Conservation (phyloP, 2,797 vertebrate species). For the Heliangelus exortis region DNA sequence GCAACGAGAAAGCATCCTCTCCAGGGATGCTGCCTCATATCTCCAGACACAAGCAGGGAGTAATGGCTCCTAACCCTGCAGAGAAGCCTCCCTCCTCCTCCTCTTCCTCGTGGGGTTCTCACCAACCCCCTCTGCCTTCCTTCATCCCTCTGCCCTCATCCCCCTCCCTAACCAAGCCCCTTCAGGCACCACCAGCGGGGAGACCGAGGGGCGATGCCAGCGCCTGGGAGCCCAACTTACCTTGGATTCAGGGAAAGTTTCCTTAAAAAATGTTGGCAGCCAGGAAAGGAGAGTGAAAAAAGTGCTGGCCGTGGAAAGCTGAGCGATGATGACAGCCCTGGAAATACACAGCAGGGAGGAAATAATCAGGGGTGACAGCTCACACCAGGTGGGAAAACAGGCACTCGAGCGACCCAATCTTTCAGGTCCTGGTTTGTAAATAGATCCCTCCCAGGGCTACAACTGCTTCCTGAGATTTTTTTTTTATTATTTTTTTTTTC, state of each 20-base stretch:
- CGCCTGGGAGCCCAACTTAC: constrained; percentile 68
- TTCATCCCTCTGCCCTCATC: not conserved
- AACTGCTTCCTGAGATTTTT: not conserved
- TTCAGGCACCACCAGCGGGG: fast-evolving
- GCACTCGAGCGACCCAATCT: not conserved
- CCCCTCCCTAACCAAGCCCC: not conserved
- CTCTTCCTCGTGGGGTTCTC: not conserved
- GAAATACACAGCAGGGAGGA: not conserved
- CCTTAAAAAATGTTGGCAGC: constrained; percentile 96
- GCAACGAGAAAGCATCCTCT: not conserved
- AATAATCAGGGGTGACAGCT: not conserved
- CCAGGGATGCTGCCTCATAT: not conserved
- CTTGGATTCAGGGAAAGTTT: constrained; percentile 92
- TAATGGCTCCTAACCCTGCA: fast-evolving
- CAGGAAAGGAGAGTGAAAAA: constrained; percentile 96
- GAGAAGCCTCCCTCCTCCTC: not conserved
- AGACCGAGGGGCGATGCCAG: fast-evolving
- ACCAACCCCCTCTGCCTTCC: not conserved
- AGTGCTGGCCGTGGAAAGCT: constrained; percentile 91
- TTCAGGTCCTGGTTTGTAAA: not conserved
- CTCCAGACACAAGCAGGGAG: not conserved
- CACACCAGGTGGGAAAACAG: not conserved
- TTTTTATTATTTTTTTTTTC: not conserved
- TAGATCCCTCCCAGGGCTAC: not conserved
- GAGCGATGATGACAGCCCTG: constrained; percentile 92